A percentile compares a stretch with the other conserved stretches of the same genome.
phyloP scores from a whole-genome alignment of 2,797 vertebrate genomes.

The Chelonia mydas region DNA sequence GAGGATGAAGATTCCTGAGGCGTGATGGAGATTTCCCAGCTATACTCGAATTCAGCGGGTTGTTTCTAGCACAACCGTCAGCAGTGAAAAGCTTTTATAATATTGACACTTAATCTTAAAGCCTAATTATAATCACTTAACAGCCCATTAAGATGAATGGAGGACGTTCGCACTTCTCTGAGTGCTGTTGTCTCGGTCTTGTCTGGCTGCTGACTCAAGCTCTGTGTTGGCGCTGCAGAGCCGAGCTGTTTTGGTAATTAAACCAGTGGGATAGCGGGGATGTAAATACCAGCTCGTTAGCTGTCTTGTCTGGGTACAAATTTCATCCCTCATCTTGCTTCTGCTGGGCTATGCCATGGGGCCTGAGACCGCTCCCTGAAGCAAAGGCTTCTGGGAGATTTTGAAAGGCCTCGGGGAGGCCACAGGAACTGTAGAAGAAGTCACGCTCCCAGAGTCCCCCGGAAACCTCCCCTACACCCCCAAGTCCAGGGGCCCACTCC shows the following conservation, averaged over 20 bases:
- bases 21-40: background rate
- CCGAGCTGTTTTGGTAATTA: background rate
- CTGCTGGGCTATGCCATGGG: accelerated
- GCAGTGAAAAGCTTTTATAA: background rate
- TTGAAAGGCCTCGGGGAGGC: background rate
- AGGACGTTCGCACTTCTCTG: background rate
- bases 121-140: background rate
- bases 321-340: background rate
- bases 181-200: background rate
- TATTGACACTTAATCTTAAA: background rate
- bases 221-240: accelerated
- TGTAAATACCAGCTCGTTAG: accelerated
- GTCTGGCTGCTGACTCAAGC: background rate
- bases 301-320: background rate
- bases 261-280: background rate
- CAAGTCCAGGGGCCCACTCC: background rate
- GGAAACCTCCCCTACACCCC: background rate
- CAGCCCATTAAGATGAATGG: background rate
- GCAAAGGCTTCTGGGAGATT: background rate
- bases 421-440: background rate
- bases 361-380: background rate
- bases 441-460: background rate
- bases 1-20: background rate
- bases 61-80: background rate
- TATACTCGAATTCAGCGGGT: background rate